phyloP scores from a whole-genome alignment of 2,888 invertebrate genomes.

The Ormyrus nitidulus region DNA sequence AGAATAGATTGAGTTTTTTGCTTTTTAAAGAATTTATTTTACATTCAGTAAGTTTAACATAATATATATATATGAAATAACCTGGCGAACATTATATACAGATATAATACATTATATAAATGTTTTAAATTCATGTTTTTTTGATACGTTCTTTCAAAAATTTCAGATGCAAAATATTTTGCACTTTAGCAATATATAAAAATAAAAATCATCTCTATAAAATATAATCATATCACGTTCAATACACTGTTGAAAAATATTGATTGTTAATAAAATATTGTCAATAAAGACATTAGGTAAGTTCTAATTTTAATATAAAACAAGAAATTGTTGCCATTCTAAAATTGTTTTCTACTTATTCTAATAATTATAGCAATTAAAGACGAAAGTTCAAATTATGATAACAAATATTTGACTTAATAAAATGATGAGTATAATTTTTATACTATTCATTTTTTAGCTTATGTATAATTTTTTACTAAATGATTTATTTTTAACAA shows the following conservation, averaged over 20 bases:
- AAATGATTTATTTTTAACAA: conserved; percentile 34
- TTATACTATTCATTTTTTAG: conserved; percentile 11
- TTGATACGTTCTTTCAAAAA: conserved; percentile 49
- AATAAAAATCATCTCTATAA: conserved; percentile 59
- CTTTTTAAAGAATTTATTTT: conserved; percentile 55
- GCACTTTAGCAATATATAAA: conserved; percentile 52
- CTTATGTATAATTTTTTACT: conserved; percentile 19
- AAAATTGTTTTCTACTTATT: conserved; percentile 23
- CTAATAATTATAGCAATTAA: conserved; percentile 37
- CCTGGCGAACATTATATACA: conserved; percentile 56
- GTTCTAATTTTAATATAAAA: conserved; percentile 52
- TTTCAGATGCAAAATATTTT: conserved; percentile 53
- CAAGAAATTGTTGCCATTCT: conserved; percentile 29
- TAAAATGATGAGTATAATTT: conserved; percentile 24
- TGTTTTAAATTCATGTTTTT: conserved; percentile 49
- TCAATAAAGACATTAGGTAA: conserved; percentile 45
- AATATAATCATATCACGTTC: conserved; percentile 55
- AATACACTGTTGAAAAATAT: conserved; percentile 54
- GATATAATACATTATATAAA: conserved; percentile 56
- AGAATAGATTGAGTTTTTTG: background rate
- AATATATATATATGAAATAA: conserved; percentile 55
- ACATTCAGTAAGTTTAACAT: conserved; percentile 47
- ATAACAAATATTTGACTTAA: conserved; percentile 13
- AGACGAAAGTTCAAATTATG: conserved; percentile 12
- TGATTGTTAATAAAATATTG: conserved; percentile 54